Percentiles rank a stretch among this genome's conserved stretches.
phyloP scores from a whole-genome alignment of 2,113 vertebrate species.

The Phalacrocorax pelagicus region DNA sequence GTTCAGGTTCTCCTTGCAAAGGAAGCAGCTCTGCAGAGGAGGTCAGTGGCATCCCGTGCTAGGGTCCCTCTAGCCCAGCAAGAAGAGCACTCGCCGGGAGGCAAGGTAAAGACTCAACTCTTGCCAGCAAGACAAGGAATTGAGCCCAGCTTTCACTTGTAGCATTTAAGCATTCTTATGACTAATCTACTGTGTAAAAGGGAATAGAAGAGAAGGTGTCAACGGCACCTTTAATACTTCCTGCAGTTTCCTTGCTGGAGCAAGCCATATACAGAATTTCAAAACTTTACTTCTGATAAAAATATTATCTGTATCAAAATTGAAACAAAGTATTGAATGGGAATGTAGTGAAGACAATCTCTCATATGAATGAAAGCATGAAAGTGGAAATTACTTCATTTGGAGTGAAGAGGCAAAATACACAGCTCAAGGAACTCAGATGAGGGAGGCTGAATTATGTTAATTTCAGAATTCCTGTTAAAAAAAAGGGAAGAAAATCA shows the following conservation, averaged over 20 bases:
- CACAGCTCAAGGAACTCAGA: neutral
- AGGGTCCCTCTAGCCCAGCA: neutral
- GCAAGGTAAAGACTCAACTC: neutral
- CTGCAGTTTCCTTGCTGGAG: neutral
- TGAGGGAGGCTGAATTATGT: neutral
- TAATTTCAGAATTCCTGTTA: neutral
- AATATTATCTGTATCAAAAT: neutral
- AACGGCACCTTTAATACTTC: neutral
- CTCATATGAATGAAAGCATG: neutral
- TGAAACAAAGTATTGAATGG: neutral
- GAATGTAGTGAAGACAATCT: neutral
- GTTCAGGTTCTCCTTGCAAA: neutral
- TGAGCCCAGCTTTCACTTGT: neutral
- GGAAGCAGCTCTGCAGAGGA: neutral
- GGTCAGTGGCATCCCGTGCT: neutral
- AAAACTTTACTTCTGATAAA: neutral
- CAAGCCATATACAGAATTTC: neutral
- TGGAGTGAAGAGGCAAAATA: neutral
- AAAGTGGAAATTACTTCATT: neutral
- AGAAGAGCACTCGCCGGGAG: neutral
- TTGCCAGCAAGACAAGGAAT: neutral
- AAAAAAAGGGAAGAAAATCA: neutral
- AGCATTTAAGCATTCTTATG: neutral
- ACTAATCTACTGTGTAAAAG: neutral
- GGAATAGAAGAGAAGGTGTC: neutral